These are phyloP conservation scores for Melieria picta DNA, from an alignment of 2,888 invertebrate genomes.

Conservation along the genomic window DNA sequence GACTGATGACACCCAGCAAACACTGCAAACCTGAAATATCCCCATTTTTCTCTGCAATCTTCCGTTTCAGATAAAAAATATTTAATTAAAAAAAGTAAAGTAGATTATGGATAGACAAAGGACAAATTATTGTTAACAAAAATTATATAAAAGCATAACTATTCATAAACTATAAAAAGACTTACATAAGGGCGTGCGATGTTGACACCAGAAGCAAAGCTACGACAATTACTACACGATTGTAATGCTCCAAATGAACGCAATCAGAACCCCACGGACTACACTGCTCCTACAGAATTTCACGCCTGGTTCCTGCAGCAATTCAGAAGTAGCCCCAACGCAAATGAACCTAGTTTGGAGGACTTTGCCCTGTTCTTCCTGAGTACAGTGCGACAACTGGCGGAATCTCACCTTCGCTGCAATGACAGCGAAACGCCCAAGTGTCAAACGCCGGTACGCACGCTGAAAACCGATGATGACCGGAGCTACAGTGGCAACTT, in stretches of 20 bases:
- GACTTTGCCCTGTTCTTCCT: conserved; percentile 72
- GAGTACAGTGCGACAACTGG: conserved; percentile 69
- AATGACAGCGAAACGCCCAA: conserved; percentile 51
- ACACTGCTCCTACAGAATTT: conserved; percentile 38
- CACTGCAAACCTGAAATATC: conserved; percentile 39
- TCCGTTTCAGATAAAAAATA: conserved; percentile 52
- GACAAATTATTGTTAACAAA: conserved; percentile 2
- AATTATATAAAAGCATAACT: background rate
- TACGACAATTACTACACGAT: conserved; percentile 31
- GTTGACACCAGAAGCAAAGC: conserved; percentile 34
- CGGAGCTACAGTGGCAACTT: background rate
- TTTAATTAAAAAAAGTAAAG: conserved; percentile 18
- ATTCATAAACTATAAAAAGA: background rate
- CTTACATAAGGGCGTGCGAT: conserved; percentile 13
- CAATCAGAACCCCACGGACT: background rate
- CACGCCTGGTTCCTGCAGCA: conserved; percentile 47
- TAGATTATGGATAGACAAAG: conserved; percentile 31
- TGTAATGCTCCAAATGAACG: background rate
- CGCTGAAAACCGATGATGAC: conserved; percentile 12
- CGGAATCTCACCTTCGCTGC: conserved; percentile 66
- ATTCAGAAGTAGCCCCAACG: conserved; percentile 40
- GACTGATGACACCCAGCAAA: conserved; percentile 46
- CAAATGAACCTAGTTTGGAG: conserved; percentile 49
- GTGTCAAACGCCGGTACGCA: conserved; percentile 47
- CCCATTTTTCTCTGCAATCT: conserved; percentile 52